These are phyloP conservation scores for Yoshiicerus persimilis DNA, from an alignment of 1,140 invertebrate species.

Conservation along the genomic window DNA sequence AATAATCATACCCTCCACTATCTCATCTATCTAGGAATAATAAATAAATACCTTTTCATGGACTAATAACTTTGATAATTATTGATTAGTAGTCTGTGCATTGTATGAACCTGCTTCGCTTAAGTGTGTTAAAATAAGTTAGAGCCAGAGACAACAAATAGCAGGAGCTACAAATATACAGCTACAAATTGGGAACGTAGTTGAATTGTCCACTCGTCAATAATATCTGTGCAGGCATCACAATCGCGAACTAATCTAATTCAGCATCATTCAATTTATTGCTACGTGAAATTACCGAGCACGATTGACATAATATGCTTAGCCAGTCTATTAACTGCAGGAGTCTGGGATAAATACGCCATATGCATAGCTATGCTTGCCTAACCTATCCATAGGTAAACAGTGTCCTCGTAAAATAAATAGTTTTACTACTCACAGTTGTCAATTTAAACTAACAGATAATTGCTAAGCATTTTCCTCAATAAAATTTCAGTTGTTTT, in stretches of 20 bases:
- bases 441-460: background rate
- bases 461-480: background rate
- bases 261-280: background rate
- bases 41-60: background rate
- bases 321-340: background rate
- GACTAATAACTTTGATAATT: conserved; percentile 12
- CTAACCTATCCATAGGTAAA: background rate
- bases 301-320: background rate
- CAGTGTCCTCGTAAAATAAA: background rate
- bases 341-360: background rate
- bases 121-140: background rate
- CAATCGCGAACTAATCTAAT: background rate
- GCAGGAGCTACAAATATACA: background rate
- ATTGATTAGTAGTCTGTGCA: background rate
- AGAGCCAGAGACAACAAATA: background rate
- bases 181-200: background rate
- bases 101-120: background rate
- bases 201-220: background rate
- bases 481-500: background rate
- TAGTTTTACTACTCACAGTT: background rate
- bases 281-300: background rate
- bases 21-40: background rate
- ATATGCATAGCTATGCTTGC: too few relatives aligned
- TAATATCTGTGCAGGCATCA: background rate
- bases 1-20: background rate